Evolutionary conservation across 2,888 invertebrate genomes (phyloP).

Genomic region (Stenodema calcarata): DNA sequence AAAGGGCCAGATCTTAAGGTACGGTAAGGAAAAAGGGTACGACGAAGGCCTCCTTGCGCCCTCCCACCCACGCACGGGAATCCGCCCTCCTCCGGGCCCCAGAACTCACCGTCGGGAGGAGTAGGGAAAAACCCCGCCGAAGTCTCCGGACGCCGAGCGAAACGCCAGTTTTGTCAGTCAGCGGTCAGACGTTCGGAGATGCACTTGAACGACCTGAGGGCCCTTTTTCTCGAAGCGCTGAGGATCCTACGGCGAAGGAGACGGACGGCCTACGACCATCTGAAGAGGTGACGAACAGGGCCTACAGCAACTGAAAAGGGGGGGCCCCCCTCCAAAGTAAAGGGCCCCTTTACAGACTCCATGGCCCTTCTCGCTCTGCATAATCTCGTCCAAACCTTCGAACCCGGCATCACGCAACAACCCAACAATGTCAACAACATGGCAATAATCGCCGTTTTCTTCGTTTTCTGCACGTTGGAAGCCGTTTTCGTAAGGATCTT

Average conservation of each 20-base stretch:
- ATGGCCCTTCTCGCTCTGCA: constrained; percentile 44
- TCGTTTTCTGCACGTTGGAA: constrained; percentile 53
- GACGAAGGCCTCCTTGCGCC: too few relatives aligned
- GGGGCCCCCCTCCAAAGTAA: not conserved
- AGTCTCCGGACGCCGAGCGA: not conserved
- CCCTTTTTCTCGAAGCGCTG: constrained; percentile 38
- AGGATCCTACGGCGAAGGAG: constrained; percentile 23
- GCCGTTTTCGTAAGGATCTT: constrained; percentile 52
- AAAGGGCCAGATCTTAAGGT: too few relatives aligned
- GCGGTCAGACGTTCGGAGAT: constrained; percentile 19
- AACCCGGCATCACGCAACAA: constrained; percentile 22
- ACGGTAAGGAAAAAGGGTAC: too few relatives aligned
- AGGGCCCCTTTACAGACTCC: not conserved
- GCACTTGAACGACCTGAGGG: constrained; percentile 29
- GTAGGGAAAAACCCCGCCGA: not conserved
- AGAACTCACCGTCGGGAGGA: too few relatives aligned
- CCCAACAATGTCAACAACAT: constrained; percentile 50
- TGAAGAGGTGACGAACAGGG: constrained; percentile 29
- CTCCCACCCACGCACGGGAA: too few relatives aligned
- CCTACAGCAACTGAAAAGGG: not conserved
- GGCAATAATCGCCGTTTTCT: constrained; percentile 51
- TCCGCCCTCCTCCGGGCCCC: too few relatives aligned
- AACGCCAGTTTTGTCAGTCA: not conserved
- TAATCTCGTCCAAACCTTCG: constrained; percentile 21
- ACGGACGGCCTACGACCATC: constrained; percentile 13